These are phyloP conservation scores for Drosophila pachea DNA, from an alignment of 1,140 invertebrate species.

Conservation along the genomic window DNA sequence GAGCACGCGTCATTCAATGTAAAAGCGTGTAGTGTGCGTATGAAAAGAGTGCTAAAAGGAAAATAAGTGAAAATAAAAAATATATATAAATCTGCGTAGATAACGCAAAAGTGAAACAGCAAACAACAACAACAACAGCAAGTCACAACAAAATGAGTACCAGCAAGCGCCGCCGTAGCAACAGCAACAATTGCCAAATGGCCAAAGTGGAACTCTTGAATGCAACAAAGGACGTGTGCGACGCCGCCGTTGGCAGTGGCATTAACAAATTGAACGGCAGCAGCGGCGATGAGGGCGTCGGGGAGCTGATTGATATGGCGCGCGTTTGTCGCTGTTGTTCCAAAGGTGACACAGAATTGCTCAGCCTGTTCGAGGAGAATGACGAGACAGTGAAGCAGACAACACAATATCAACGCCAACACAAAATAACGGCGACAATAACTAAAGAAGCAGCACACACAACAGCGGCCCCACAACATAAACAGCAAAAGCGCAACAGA, in stretches of 20 bases:
- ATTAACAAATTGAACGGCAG: neutral
- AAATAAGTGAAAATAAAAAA: slow-evolving; percentile 20
- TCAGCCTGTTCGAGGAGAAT: slow-evolving; percentile 52
- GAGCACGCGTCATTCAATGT: slow-evolving; percentile 12
- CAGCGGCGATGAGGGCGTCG: neutral
- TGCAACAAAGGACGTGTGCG: slow-evolving; percentile 15
- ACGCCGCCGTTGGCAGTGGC: neutral
- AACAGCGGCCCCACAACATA: slow-evolving; percentile 17
- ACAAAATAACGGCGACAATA: slow-evolving; percentile 16
- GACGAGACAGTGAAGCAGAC: slow-evolving; percentile 5
- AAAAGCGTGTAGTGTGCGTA: slow-evolving; percentile 24
- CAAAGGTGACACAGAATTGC: slow-evolving; percentile 59
- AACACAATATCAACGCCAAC: slow-evolving; percentile 22
- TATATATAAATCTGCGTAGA: slow-evolving; percentile 19
- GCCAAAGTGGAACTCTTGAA: slow-evolving; percentile 13
- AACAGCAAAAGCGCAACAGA: slow-evolving; percentile 43
- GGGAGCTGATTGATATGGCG: slow-evolving; percentile 44
- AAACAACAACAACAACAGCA: slow-evolving; percentile 15
- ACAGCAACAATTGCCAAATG: slow-evolving; percentile 14
- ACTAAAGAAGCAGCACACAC: slow-evolving; percentile 9
- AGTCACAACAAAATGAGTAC: slow-evolving; percentile 55
- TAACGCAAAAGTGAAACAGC: slow-evolving; percentile 34
- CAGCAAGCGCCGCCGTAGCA: slow-evolving; percentile 42
- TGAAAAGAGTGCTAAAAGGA: slow-evolving; percentile 39
- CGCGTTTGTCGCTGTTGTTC: slow-evolving; percentile 61